Base-by-base conservation (phyloP, 2,113 vertebrate species). In the Ictalurus punctatus region DNA sequence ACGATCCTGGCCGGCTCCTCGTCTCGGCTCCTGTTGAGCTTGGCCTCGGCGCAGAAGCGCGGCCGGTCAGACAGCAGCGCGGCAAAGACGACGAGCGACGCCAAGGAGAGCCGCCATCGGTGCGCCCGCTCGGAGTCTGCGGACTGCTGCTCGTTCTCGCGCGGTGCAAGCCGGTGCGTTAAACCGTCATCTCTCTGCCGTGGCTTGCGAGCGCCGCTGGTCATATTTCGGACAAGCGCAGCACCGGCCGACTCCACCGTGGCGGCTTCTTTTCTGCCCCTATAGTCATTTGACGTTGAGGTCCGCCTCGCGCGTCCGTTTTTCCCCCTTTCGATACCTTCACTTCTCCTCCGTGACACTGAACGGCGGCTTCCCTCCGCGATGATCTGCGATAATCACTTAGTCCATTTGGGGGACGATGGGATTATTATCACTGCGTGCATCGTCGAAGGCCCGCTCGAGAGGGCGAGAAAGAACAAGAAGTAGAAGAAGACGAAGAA, bases 101-200 rank as follows among this genome's bases (percentile, higher is more conserved):
- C 98, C 96, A 99, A 96, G 94, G 98, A 99, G 96, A 98, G 97
- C 95, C 98, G 98, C 98, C 98, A 99, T 98, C 98, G 98, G 97
- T 99, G 98, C 96, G 98, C 98, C 96, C 98, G 96, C 96, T 99
- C 98, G 37, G 98, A 97, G 95, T 99, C 98, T 92, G 97, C 94
- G 94, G 97, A 98, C 92, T 97, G 98, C 95, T 99, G 98, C 94
- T 99, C 98, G 97, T 97, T 97, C 96, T 98, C 97, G 94, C 98
- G 97, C 96, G 98, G 97, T 95, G 97, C 97, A 94, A 97, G 97
- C 96, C 98, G 97, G 95, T 97, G 96, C 95, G 97, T 98, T 95
- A 97, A 97, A 96, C 97, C 96, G 96, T 98, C 97, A 95, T 98
- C 97, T 94, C 96, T 97, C 96, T 97, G 97, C 97, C 97, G 97